These are phyloP conservation scores for Prolemur simus DNA, from an alignment of 2,113 vertebrate genomes.

Conservation along the genomic window DNA sequence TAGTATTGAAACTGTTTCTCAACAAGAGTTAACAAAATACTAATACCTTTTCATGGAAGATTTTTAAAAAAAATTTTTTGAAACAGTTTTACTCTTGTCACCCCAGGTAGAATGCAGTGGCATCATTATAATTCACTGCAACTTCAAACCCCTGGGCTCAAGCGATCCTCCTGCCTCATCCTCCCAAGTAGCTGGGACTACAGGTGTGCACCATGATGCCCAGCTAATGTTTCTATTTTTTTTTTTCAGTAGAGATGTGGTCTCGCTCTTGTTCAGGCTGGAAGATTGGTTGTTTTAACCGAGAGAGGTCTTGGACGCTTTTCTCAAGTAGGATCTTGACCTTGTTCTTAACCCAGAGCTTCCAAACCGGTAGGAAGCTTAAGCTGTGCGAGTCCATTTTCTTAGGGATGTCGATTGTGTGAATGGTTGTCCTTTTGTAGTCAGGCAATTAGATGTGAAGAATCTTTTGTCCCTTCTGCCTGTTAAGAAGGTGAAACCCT, in stretches of 20 bases:
- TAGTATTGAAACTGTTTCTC: not conserved
- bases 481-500: slow-evolving; percentile 41
- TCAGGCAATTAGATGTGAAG: slow-evolving; percentile 42
- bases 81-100: no score
- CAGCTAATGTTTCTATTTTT: no score
- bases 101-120: no score
- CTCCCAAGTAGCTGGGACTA: no score
- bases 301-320: not conserved
- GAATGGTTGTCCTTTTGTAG: slow-evolving; percentile 36
- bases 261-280: not conserved
- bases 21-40: not conserved
- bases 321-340: not conserved
- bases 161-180: no score
- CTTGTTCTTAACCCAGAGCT: not conserved
- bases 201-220: no score
- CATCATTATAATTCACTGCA: no score
- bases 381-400: not conserved
- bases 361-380: not conserved
- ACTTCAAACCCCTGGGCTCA: no score
- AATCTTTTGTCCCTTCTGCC: slow-evolving; percentile 26
- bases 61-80: not conserved
- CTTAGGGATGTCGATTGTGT: not conserved
- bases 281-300: not conserved
- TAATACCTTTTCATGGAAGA: not conserved
- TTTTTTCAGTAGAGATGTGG: no score